Percentiles rank a stretch among this genome's conserved stretches.
Conservation (phyloP, 2,888 invertebrate species). For the Drosophila austrosaltans region DNA sequence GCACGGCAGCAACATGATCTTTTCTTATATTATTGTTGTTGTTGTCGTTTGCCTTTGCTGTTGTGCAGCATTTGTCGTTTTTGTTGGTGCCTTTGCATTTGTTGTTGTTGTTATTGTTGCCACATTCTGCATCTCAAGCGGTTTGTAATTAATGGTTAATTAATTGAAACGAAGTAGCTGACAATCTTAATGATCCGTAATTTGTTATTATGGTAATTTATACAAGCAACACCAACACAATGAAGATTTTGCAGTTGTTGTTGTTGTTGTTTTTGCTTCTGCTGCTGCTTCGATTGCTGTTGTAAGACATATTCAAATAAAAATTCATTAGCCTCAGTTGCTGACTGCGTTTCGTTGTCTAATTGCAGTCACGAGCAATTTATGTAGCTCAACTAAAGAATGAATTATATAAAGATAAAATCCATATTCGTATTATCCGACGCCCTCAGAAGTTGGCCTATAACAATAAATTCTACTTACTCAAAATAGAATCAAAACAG, state of each 20-base stretch:
- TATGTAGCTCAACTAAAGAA: slow-evolving; percentile 65
- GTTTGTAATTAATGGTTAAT: slow-evolving; percentile 80
- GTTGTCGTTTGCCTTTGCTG: slow-evolving; percentile 38
- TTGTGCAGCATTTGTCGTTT: slow-evolving; percentile 28
- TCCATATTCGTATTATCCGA: slow-evolving; percentile 33
- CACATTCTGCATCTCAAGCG: slow-evolving; percentile 77
- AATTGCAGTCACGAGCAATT: slow-evolving; percentile 80
- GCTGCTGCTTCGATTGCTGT: slow-evolving; percentile 52
- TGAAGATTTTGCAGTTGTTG: slow-evolving; percentile 37
- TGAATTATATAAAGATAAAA: slow-evolving; percentile 59
- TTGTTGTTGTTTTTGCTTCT: not conserved
- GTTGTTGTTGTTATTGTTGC: slow-evolving; percentile 74
- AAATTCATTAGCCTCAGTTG: slow-evolving; percentile 76
- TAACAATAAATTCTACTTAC: slow-evolving; percentile 55
- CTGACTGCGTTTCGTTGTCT: slow-evolving; percentile 75
- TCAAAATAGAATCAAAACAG: slow-evolving; percentile 4
- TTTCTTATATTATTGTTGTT: slow-evolving; percentile 61
- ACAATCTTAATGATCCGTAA: slow-evolving; percentile 80
- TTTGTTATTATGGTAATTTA: slow-evolving; percentile 81
- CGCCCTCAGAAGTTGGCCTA: slow-evolving; percentile 14
- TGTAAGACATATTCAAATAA: slow-evolving; percentile 76
- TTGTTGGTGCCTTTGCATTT: slow-evolving; percentile 45
- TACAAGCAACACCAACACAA: slow-evolving; percentile 78
- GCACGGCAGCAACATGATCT: slow-evolving; percentile 28
- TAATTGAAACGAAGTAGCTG: slow-evolving; percentile 80